Base-by-base conservation (phyloP, 2,113 vertebrate genomes). In the Nymphicus hollandicus region DNA sequence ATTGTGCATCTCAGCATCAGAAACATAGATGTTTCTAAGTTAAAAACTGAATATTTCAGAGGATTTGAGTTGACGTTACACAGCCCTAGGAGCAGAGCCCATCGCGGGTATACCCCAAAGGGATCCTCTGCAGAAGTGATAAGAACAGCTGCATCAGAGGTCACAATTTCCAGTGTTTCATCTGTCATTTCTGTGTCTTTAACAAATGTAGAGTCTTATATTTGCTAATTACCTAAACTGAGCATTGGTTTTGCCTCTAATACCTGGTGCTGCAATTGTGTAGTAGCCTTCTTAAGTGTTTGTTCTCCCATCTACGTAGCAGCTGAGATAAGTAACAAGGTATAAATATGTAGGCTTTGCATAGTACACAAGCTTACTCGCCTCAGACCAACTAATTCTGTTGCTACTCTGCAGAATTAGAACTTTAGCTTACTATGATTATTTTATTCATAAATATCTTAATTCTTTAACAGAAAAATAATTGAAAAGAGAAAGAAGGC, bases 241-340 rank as follows among this genome's bases (percentile, higher is more conserved):
- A 41, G 37, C 25, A 24, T 39, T 63, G 81, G 24, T 35, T 94
- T 72, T 72, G 43, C 55, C 46, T 83, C 28, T 53, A 63, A 69
- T 73, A 58, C 11, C 31, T 53, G 31, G 19, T 33, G 43, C 37
- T 84, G 69, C 41, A 35, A 2, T 44, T 69, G 27, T 66, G 76
- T 41, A 81, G 47, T 3, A 78, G 80, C 28, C 81, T 91, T 93
- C 73, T 33, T 53, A 84, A 70, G 46, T 49, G 44, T 78, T 90
- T 93, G 29, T 76, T 85, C 90, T 95, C 22, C n/a, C 50, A 64
- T 43, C 55, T 76, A 8, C 47, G 20, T 46, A 79, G 35, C 44
- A 94, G 66, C 71, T 91, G 91, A 76, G 74, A 53, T 39, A 77
- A 94, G 56, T 88, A 91, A 82, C 87, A 82, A 74, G 76, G 50